phyloP scores from a whole-genome alignment of 2,113 vertebrate species.

The Oreochromis tanganicae region DNA sequence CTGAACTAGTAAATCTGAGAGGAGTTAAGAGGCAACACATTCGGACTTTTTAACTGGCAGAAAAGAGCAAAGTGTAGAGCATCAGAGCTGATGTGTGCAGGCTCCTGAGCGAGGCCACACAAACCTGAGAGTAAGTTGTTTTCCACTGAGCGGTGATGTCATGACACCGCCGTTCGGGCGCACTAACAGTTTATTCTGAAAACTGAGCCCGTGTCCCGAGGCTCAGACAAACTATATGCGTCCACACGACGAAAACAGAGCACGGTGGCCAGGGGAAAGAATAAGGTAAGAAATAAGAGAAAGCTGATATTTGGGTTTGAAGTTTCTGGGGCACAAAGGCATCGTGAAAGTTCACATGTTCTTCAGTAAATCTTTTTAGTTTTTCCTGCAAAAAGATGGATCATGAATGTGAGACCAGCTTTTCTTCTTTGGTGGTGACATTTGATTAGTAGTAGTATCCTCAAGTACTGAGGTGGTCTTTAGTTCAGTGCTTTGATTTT shows the following conservation, averaged over 20 bases:
- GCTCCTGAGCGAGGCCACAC: background rate
- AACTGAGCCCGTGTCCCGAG: constrained; percentile 55
- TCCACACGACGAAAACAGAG: background rate
- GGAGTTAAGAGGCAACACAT: background rate
- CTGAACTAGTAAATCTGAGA: background rate
- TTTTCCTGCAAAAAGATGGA: background rate
- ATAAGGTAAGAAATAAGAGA: background rate
- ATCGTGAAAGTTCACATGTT: background rate
- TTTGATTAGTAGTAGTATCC: background rate
- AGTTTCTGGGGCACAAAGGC: background rate
- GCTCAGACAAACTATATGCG: constrained; percentile 39
- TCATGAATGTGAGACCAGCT: background rate
- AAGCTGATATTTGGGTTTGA: constrained; percentile 2
- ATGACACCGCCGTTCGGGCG: constrained; percentile 10
- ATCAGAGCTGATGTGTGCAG: background rate
- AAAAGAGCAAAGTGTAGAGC: background rate
- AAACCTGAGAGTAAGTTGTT: constrained; percentile 28
- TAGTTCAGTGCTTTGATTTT: background rate
- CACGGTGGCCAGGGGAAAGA: background rate
- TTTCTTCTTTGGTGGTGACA: background rate
- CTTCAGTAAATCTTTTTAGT: background rate
- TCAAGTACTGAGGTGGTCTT: background rate
- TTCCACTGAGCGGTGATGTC: constrained; percentile 43
- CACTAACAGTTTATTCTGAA: constrained; percentile 47
- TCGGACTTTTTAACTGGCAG: background rate